A percentile compares a stretch with the other conserved stretches of the same genome.
These are phyloP conservation scores for Lamellibrachia luymesi DNA, from an alignment of 1,140 invertebrate species.

Conservation along the genomic window DNA sequence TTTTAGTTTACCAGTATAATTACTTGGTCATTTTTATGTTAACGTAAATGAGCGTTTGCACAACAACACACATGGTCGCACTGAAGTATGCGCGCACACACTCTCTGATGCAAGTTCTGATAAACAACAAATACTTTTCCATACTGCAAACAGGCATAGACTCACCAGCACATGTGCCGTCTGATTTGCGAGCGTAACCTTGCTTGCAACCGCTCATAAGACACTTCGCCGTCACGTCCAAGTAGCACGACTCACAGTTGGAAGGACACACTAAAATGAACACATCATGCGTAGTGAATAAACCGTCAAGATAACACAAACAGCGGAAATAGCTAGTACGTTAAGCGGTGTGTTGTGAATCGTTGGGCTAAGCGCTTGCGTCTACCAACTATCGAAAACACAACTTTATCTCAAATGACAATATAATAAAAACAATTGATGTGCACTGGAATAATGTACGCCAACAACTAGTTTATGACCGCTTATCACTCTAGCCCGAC, in stretches of 20 bases:
- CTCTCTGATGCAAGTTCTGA: too few relatives aligned
- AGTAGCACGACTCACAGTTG: neutral
- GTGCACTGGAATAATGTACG: neutral
- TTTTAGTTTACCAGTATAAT: too few relatives aligned
- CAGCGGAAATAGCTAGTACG: neutral
- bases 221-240: neutral
- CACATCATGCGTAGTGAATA: neutral
- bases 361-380: neutral
- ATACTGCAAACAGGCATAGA: neutral
- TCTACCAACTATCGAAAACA: neutral
- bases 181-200: slow-evolving; percentile 14
- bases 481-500: neutral
- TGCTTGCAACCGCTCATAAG: neutral
- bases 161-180: slow-evolving; percentile 14
- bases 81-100: too few relatives aligned
- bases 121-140: too few relatives aligned
- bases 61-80: too few relatives aligned
- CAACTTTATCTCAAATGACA: neutral
- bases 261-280: neutral
- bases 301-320: neutral
- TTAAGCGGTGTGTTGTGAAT: neutral
- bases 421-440: neutral
- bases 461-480: neutral
- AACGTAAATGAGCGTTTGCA: too few relatives aligned
- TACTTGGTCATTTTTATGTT: too few relatives aligned